phyloP scores from a whole-genome alignment of 2,113 vertebrate species.

The Scophthalmus maximus region DNA sequence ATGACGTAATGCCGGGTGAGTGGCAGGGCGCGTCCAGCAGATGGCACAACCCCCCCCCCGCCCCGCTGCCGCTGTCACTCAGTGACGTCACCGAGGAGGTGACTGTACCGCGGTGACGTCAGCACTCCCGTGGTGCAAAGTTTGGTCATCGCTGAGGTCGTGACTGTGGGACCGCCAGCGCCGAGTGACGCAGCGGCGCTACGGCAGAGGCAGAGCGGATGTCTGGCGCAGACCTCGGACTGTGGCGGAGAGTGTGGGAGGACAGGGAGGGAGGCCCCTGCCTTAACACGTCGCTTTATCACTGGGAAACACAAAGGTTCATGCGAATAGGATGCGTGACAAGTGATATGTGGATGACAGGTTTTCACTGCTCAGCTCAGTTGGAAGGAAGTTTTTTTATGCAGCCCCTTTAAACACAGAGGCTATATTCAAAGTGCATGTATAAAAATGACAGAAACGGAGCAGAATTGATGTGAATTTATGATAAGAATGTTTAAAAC shows the following conservation, averaged over 20 bases:
- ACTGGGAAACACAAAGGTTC: background rate
- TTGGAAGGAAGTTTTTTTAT: too few species aligned
- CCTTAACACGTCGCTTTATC: background rate
- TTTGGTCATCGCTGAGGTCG: constrained; percentile 76
- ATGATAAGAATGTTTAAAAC: too few species aligned
- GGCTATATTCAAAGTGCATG: too few species aligned
- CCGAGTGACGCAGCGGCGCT: constrained; percentile 48
- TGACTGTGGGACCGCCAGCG: constrained; percentile 62
- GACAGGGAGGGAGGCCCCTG: background rate
- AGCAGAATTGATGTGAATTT: too few species aligned
- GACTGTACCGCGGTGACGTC: constrained; percentile 71
- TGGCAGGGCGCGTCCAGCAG: constrained; percentile 61
- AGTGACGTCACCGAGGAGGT: constrained; percentile 66
- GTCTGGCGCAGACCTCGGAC: constrained; percentile 26
- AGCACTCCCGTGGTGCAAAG: constrained; percentile 73
- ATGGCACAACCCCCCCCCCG: constrained; percentile 52
- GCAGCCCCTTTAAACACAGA: too few species aligned
- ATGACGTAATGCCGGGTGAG: constrained; percentile 66
- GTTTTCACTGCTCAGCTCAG: too few species aligned
- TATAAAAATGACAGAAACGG: too few species aligned
- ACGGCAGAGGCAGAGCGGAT: constrained; percentile 1
- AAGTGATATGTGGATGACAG: too few species aligned
- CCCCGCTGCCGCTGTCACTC: constrained; percentile 14
- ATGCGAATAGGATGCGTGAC: too few species aligned
- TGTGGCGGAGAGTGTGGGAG: background rate